These are phyloP conservation scores for Diadema setosum DNA, from an alignment of 35 echinoderm and acorn worm species.

Conservation along the genomic window DNA sequence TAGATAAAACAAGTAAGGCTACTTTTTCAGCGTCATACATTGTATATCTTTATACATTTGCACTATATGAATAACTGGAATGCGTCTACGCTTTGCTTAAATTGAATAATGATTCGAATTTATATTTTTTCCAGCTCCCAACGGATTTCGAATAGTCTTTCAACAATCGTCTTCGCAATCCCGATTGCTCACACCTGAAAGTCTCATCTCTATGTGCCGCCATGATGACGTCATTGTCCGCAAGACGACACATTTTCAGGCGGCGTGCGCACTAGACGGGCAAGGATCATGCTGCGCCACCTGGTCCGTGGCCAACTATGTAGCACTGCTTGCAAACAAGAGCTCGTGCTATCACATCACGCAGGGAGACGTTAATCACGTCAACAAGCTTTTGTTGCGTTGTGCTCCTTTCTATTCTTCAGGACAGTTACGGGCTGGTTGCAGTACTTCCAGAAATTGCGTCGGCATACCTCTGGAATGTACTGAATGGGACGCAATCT, in stretches of 20 bases:
- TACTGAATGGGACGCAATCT: constrained; percentile 12
- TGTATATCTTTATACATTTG: no score
- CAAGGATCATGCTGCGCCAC: constrained; percentile 8
- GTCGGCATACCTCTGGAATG: constrained; percentile 38
- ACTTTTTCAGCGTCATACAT: no score
- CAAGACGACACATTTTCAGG: neutral
- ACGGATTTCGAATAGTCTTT: neutral
- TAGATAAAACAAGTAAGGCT: no score
- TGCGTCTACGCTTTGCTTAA: no score
- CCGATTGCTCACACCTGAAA: neutral
- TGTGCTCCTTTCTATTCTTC: constrained; percentile 33
- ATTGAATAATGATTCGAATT: no score
- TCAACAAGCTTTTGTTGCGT: neutral
- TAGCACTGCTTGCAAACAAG: constrained; percentile 60
- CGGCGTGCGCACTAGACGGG: neutral
- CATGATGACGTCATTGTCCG: constrained; percentile 12
- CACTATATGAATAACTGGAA: no score
- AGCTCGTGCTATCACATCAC: constrained; percentile 46
- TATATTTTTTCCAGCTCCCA: no score
- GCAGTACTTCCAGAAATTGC: neutral
- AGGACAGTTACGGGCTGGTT: neutral
- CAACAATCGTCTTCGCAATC: neutral
- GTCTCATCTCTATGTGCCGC: neutral
- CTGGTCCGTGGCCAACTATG: constrained; percentile 73
- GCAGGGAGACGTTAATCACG: constrained; percentile 29